Percentiles rank a stretch among this genome's conserved stretches.
Evolutionary conservation across 2,888 invertebrate species (phyloP).

Genomic region (Drepana falcataria): DNA sequence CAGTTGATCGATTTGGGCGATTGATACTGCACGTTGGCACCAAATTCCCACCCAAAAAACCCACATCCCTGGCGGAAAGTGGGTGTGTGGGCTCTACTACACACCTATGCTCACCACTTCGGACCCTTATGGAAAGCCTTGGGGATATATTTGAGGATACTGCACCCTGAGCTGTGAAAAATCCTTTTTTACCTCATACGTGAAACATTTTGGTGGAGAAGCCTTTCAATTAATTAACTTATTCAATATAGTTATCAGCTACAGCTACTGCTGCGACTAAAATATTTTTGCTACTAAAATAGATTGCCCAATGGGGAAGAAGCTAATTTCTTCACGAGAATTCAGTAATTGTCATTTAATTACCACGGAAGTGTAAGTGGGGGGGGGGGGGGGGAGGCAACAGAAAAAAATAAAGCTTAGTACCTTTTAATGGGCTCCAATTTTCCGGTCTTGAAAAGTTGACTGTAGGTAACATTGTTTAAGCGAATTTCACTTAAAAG

Average conservation of each 20-base stretch:
- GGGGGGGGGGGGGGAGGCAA: constrained; percentile 11
- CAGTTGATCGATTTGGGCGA: no score
- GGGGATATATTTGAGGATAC: no score
- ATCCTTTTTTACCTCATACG: no score
- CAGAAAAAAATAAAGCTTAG: constrained; percentile 49
- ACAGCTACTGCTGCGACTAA: not conserved
- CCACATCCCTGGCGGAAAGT: no score
- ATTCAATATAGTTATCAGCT: not conserved
- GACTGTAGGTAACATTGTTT: constrained; percentile 43
- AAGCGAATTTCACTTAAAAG: constrained; percentile 31
- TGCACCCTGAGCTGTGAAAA: no score
- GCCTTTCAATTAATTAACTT: not conserved
- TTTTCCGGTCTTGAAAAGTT: constrained; percentile 46
- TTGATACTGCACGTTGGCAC: no score
- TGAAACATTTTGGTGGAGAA: no score
- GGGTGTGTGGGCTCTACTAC: no score
- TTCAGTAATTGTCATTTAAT: constrained; percentile 71
- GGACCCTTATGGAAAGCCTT: no score
- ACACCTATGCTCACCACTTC: no score
- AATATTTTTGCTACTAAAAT: constrained; percentile 11
- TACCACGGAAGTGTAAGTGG: constrained; percentile 35
- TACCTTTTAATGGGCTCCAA: constrained; percentile 54
- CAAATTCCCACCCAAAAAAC: no score
- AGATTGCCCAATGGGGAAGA: constrained; percentile 30
- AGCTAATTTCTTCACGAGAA: constrained; percentile 40